phyloP scores from a whole-genome alignment of 2,888 invertebrate genomes.

The Epinotia nisella region DNA sequence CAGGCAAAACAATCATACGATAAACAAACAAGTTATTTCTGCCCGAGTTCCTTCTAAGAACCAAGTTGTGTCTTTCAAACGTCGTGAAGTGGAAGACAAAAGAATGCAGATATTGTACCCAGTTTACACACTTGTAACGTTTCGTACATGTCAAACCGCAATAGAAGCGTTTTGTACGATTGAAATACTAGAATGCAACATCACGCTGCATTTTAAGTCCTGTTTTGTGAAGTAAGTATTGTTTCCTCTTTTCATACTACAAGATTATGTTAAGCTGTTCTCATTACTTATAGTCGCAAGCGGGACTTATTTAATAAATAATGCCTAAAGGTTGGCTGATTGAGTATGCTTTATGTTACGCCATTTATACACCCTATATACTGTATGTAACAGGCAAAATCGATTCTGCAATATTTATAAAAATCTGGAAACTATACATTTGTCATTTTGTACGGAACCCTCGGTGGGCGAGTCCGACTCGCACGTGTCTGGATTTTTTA shows the following conservation, averaged over 20 bases:
- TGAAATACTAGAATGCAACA: conserved; percentile 5
- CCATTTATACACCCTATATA: no score
- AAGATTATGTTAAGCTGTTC: not conserved
- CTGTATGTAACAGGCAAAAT: no score
- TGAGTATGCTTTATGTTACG: no score
- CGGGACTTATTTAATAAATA: no score
- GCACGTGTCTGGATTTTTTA: no score
- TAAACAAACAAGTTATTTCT: conserved; percentile 3
- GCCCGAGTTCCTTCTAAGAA: not conserved
- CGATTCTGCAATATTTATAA: no score
- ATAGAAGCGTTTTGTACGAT: conserved; percentile 1
- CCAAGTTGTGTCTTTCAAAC: not conserved
- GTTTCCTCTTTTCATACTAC: not conserved
- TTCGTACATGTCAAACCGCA: not conserved
- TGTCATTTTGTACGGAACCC: no score
- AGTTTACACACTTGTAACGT: not conserved
- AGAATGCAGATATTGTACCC: not conserved
- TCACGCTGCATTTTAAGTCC: not conserved
- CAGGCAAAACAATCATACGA: not conserved
- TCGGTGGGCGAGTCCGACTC: no score
- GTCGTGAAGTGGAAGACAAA: not conserved
- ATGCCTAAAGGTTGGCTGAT: no score
- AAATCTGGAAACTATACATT: no score
- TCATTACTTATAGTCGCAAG: not conserved
- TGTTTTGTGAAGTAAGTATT: not conserved